A percentile compares a stretch with the other conserved stretches of the same genome.
phyloP scores from a whole-genome alignment of 2,113 vertebrate genomes.

The Mastomys natalensis region DNA sequence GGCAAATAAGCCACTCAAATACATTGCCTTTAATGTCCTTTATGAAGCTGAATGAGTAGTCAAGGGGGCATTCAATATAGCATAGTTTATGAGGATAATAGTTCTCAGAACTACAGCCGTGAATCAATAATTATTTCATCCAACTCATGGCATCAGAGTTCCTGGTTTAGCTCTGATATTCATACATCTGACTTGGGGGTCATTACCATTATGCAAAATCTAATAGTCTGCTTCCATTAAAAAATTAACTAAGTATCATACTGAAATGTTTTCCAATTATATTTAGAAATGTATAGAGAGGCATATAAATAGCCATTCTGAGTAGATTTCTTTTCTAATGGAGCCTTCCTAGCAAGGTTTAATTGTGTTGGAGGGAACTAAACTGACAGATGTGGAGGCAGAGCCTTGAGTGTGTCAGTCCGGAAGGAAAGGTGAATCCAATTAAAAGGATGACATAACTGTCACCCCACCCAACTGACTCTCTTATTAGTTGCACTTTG shows the following conservation, averaged over 20 bases:
- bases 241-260: slow-evolving; percentile 58
- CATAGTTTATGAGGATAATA: background rate
- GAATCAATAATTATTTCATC: background rate
- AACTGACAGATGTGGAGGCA: slow-evolving; percentile 62
- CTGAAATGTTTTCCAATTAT: slow-evolving; percentile 33
- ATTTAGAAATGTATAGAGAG: slow-evolving; percentile 64
- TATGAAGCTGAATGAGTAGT: background rate
- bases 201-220: background rate
- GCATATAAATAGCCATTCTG: slow-evolving; percentile 46
- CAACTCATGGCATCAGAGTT: background rate
- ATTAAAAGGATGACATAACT: slow-evolving; percentile 68
- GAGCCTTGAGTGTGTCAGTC: slow-evolving; percentile 47
- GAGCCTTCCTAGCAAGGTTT: slow-evolving; percentile 28
- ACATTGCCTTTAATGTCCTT: background rate
- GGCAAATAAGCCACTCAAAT: background rate
- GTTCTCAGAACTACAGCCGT: background rate
- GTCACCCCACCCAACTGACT: slow-evolving; percentile 47
- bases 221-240: slow-evolving; percentile 41
- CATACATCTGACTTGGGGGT: background rate
- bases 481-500: slow-evolving; percentile 71
- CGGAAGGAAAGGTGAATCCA: slow-evolving; percentile 54
- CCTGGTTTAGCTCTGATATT: background rate
- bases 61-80: background rate
- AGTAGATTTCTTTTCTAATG: slow-evolving; percentile 56
- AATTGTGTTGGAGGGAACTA: slow-evolving; percentile 40